Evolutionary conservation across 1,140 invertebrate species (phyloP).

Genomic region (Drosophila leontia): DNA sequence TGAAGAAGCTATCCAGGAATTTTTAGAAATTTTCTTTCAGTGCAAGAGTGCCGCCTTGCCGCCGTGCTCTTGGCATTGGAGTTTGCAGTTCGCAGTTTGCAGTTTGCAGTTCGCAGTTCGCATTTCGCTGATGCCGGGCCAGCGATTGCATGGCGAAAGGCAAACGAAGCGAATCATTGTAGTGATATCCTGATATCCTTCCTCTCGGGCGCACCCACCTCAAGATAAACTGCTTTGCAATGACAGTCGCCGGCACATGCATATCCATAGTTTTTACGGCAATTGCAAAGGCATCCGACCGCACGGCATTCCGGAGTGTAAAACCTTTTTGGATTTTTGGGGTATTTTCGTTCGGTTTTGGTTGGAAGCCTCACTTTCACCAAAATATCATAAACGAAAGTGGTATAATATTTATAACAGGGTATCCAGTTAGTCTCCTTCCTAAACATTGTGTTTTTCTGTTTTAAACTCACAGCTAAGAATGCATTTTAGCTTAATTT

Average conservation of each 20-base stretch:
- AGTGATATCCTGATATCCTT: constrained; percentile 53
- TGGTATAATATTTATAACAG: not conserved
- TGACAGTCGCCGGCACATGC: constrained; percentile 52
- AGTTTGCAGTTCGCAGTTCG: constrained; percentile 21
- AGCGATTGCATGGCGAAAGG: constrained; percentile 47
- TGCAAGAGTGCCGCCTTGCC: constrained; percentile 11
- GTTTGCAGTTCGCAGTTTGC: constrained; percentile 11
- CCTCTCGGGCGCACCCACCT: constrained; percentile 21
- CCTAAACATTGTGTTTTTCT: not conserved
- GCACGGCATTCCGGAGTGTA: not conserved
- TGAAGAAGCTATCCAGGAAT: not conserved
- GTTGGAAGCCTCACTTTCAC: not conserved
- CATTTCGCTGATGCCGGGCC: constrained; percentile 36
- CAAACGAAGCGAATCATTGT: constrained; percentile 57
- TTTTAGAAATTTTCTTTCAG: constrained; percentile 5
- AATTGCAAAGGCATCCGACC: constrained; percentile 15
- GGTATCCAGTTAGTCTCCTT: constrained; percentile 10
- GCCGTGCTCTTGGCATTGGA: constrained; percentile 12
- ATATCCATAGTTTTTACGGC: constrained; percentile 39
- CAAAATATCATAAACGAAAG: not conserved
- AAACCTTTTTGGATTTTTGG: not conserved
- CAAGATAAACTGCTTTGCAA: constrained; percentile 68
- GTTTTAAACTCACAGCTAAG: constrained; percentile 39
- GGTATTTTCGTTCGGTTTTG: not conserved
- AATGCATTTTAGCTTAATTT: constrained; percentile 57